Evolutionary conservation across 23 tunicate species (phyloP).

Genomic region (Pegea sp.): DNA sequence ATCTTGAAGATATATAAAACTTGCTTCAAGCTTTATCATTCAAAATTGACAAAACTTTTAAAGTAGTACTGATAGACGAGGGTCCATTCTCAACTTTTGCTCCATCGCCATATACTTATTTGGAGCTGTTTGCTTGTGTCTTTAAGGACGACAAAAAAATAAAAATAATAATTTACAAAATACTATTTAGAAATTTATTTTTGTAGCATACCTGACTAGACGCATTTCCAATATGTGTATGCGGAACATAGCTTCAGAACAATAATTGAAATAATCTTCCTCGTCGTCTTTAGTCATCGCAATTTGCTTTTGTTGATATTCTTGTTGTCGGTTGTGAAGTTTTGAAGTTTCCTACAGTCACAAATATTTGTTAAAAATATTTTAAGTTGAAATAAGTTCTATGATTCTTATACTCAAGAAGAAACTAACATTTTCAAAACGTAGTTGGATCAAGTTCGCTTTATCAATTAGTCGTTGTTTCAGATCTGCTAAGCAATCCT

Average conservation of each 20-base stretch:
- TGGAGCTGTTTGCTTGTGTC: constrained; percentile 95
- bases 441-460: constrained; percentile 79
- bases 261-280: constrained; percentile 89
- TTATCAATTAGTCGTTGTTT: constrained; percentile 92
- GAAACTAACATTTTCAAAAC: constrained; percentile 74
- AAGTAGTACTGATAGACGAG: constrained; percentile 41
- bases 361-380: too few relatives aligned
- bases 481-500: constrained; percentile 91
- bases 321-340: constrained; percentile 83
- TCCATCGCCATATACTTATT: constrained; percentile 85
- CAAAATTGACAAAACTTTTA: constrained; percentile 2
- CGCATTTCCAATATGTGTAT: constrained; percentile 87
- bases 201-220: constrained; percentile 38
- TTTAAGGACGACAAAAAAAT: constrained; percentile 6
- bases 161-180: not conserved
- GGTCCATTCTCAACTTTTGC: constrained; percentile 74
- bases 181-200: too few relatives aligned
- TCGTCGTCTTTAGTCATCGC: constrained; percentile 98
- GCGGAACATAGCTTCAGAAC: constrained; percentile 99
- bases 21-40: too few relatives aligned
- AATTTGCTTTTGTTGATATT: constrained; percentile 93
- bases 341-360: constrained; percentile 85
- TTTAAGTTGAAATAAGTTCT: too few relatives aligned
- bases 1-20: too few relatives aligned
- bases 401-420: too few relatives aligned